Percentiles rank a stretch among this genome's conserved stretches.
Conservation (phyloP, 2,113 vertebrate species). For the Nibea albiflora region DNA sequence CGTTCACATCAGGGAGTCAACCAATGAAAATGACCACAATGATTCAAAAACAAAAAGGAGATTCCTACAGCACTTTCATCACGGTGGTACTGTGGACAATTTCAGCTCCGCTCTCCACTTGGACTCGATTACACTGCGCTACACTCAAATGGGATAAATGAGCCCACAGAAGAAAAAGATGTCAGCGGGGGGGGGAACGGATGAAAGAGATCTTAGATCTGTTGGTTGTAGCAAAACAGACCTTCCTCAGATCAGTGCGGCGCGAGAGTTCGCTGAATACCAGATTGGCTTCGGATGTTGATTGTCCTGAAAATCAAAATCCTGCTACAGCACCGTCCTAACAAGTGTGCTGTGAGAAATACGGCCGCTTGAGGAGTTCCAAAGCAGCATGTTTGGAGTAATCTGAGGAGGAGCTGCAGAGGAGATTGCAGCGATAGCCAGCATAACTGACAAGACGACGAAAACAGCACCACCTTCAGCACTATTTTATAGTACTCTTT, state of each 20-base stretch:
- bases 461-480: neutral
- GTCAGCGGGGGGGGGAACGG: neutral
- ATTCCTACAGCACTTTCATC: slow-evolving; percentile 12
- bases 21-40: slow-evolving; percentile 12
- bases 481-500: too few species aligned
- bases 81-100: slow-evolving; percentile 32
- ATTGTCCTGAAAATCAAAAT: slow-evolving; percentile 20
- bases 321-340: neutral
- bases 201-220: slow-evolving; percentile 37
- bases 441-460: neutral
- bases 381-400: slow-evolving; percentile 11
- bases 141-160: slow-evolving; percentile 53
- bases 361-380: neutral
- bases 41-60: neutral
- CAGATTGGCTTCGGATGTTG: slow-evolving; percentile 38
- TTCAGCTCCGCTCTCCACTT: slow-evolving; percentile 27
- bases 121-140: slow-evolving; percentile 54
- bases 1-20: slow-evolving; percentile 8
- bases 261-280: slow-evolving; percentile 32
- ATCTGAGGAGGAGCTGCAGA: neutral
- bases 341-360: slow-evolving; percentile 5
- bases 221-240: slow-evolving; percentile 33
- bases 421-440: neutral
- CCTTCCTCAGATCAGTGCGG: slow-evolving; percentile 29
- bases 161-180: slow-evolving; percentile 34